phyloP scores from a whole-genome alignment of 2,888 invertebrate species.

The Tetheella fluctuosa region DNA sequence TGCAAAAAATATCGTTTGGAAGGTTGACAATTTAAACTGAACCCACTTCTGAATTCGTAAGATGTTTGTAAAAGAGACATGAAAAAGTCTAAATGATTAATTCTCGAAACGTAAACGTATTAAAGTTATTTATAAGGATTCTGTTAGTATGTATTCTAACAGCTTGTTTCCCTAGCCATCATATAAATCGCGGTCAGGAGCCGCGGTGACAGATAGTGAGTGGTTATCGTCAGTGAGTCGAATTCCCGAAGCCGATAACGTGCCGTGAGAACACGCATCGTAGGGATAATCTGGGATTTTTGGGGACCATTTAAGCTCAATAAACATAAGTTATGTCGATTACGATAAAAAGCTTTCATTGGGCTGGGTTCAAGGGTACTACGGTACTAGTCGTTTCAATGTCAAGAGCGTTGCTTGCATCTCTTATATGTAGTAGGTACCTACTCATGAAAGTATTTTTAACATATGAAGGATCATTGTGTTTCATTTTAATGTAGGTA shows the following conservation, averaged over 20 bases:
- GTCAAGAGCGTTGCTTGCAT: constrained; percentile 29
- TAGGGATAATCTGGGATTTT: constrained; percentile 56
- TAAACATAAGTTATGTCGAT: constrained; percentile 52
- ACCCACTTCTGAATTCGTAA: not conserved
- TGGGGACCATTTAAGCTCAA: constrained; percentile 42
- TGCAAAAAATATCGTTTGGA: not conserved
- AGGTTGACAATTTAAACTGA: not conserved
- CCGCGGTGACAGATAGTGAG: constrained; percentile 63
- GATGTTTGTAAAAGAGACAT: not conserved
- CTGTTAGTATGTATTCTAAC: not conserved
- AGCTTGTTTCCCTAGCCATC: constrained; percentile 29
- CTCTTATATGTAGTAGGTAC: not conserved
- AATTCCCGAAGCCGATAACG: constrained; percentile 70
- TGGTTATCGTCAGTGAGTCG: constrained; percentile 66
- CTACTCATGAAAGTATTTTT: too few relatives aligned
- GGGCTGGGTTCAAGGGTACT: constrained; percentile 20
- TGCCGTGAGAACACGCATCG: constrained; percentile 65
- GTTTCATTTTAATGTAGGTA: not conserved
- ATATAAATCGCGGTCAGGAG: constrained; percentile 52
- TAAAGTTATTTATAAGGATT: not conserved
- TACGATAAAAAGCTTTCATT: constrained; percentile 48
- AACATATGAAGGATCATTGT: too few relatives aligned
- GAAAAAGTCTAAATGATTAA: not conserved
- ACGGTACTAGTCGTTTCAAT: constrained; percentile 18
- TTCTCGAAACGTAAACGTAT: not conserved